A percentile compares a stretch with the other conserved stretches of the same genome.
phyloP scores from a whole-genome alignment of 2,113 vertebrate genomes.

The Cygnus buccinator region DNA sequence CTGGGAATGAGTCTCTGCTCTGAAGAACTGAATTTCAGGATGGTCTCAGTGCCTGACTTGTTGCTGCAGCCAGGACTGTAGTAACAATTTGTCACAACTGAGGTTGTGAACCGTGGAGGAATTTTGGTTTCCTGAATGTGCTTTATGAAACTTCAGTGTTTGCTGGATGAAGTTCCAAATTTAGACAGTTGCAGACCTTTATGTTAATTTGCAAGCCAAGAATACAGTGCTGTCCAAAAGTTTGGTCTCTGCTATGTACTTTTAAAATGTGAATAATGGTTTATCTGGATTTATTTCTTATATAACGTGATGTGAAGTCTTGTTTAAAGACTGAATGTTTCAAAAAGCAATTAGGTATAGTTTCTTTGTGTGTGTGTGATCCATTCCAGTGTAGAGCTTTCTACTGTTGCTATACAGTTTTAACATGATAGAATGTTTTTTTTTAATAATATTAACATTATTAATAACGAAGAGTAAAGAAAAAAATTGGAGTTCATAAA shows the following conservation, averaged over 20 bases:
- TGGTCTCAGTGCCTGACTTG: no score
- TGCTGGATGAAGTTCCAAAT: background rate
- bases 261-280: background rate
- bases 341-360: background rate
- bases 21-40: no score
- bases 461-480: background rate
- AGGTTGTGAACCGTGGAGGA: background rate
- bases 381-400: background rate
- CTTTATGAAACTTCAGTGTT: background rate
- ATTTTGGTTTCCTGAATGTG: background rate
- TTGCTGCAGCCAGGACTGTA: background rate
- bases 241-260: rapidly evolving
- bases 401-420: background rate
- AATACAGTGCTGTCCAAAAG: background rate
- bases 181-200: background rate
- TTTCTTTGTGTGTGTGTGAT: no score
- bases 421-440: background rate
- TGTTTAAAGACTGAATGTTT: background rate
- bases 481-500: background rate
- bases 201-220: background rate
- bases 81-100: background rate
- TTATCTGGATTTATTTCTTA: background rate
- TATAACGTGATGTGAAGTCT: background rate
- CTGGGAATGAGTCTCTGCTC: background rate
- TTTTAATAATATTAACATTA: background rate